These are phyloP conservation scores for Cyanoramphus novaezelandiae DNA, from an alignment of 2,113 vertebrate genomes.

Conservation along the genomic window DNA sequence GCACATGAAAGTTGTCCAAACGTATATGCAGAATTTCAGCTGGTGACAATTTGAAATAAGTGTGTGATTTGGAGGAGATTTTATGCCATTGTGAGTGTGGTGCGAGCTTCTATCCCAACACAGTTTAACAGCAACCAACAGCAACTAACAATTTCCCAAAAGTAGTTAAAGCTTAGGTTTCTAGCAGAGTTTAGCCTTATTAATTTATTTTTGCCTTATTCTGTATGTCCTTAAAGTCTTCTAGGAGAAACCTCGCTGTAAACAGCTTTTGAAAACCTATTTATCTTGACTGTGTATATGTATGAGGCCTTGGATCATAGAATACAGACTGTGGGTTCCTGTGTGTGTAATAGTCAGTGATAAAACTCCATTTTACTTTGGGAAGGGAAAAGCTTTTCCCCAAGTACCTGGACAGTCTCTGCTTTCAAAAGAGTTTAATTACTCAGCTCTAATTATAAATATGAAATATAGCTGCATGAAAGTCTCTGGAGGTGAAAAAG, in stretches of 20 bases:
- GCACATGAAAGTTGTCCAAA: neutral
- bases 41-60: neutral
- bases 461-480: neutral
- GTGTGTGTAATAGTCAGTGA: neutral
- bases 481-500: neutral
- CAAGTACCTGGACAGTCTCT: neutral
- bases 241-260: neutral
- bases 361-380: neutral
- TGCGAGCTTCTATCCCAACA: neutral
- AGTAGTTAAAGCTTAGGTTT: neutral
- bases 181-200: neutral
- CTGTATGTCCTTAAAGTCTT: neutral
- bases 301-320: neutral
- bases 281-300: neutral
- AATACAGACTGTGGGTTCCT: neutral
- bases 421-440: slow-evolving; percentile 16
- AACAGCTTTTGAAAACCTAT: neutral
- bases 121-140: neutral
- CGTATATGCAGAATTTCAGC: neutral
- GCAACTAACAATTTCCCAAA: neutral
- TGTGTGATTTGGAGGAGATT: neutral
- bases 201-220: neutral
- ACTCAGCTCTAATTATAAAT: neutral
- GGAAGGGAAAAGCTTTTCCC: neutral
- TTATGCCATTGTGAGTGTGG: neutral